These are phyloP conservation scores for Raphicerus campestris DNA, from an alignment of 2,113 vertebrate species.

Conservation along the genomic window DNA sequence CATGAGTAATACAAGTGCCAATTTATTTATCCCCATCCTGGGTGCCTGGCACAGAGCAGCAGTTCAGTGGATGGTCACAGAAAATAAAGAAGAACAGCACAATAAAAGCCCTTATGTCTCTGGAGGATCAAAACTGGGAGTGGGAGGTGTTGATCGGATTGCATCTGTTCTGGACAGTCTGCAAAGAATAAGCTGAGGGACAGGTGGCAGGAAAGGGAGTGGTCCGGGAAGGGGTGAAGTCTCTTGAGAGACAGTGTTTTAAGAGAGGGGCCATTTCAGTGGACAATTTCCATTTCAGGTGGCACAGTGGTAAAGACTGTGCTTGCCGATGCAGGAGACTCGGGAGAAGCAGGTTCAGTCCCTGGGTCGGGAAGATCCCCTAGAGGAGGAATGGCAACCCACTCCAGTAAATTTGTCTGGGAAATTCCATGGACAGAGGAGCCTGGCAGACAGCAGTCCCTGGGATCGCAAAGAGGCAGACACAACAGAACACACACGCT, in stretches of 20 bases:
- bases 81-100: not conserved
- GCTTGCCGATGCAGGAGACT: not conserved
- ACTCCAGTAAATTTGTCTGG: not conserved
- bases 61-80: not conserved
- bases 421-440: not conserved
- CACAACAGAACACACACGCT: rapidly evolving
- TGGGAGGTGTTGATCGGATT: not conserved
- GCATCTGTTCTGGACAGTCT: not conserved
- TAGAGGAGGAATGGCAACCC: not conserved
- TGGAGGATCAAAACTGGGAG: not conserved
- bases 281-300: not conserved
- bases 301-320: not conserved
- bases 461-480: not conserved
- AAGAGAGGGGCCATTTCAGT: not conserved
- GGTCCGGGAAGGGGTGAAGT: not conserved
- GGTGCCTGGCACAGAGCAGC: not conserved
- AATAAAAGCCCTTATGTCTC: not conserved
- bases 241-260: not conserved
- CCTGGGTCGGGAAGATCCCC: not conserved
- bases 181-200: not conserved
- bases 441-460: not conserved
- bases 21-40: not conserved
- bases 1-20: not conserved
- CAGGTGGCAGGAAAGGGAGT: not conserved
- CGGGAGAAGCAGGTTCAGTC: not conserved